phyloP scores from a whole-genome alignment of 1,140 invertebrate species.

The Matsumurasca onukii region DNA sequence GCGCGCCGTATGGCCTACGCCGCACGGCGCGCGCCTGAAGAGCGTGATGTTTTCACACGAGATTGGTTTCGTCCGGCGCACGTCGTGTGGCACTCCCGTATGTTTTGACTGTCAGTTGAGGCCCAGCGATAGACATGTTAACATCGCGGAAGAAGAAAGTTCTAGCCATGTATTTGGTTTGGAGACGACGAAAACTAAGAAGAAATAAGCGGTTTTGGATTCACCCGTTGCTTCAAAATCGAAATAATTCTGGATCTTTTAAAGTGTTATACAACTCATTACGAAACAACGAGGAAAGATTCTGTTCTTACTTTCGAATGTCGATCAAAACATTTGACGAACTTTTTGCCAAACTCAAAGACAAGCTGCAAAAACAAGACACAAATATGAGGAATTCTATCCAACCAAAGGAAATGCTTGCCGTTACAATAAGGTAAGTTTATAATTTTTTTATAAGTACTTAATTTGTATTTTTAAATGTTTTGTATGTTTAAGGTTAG shows the following conservation, averaged over 20 bases:
- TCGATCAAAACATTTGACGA: constrained; percentile 39
- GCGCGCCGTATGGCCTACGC: not conserved
- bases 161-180: constrained; percentile 7
- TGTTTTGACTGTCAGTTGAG: constrained; percentile 3
- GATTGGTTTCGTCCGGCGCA: not conserved
- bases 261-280: constrained; percentile 6
- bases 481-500: constrained; percentile 14
- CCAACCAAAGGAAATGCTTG: constrained; percentile 37
- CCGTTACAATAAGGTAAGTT: constrained; percentile 38
- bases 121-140: not conserved
- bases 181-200: constrained; percentile 6
- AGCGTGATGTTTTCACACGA: constrained; percentile 6
- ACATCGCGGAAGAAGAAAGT: not conserved
- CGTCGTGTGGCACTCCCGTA: not conserved
- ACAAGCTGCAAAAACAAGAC: constrained; percentile 34
- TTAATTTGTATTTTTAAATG: constrained; percentile 28
- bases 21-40: not conserved
- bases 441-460: constrained; percentile 19
- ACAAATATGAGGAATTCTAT: constrained; percentile 39
- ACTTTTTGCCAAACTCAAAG: constrained; percentile 35
- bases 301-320: constrained; percentile 40
- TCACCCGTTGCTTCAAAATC: constrained; percentile 13
- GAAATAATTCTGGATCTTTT: not conserved
- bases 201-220: constrained; percentile 17
- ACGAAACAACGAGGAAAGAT: constrained; percentile 29